Conservation (phyloP, 2,797 vertebrate species). For the Schizothorax lantsangensis region DNA sequence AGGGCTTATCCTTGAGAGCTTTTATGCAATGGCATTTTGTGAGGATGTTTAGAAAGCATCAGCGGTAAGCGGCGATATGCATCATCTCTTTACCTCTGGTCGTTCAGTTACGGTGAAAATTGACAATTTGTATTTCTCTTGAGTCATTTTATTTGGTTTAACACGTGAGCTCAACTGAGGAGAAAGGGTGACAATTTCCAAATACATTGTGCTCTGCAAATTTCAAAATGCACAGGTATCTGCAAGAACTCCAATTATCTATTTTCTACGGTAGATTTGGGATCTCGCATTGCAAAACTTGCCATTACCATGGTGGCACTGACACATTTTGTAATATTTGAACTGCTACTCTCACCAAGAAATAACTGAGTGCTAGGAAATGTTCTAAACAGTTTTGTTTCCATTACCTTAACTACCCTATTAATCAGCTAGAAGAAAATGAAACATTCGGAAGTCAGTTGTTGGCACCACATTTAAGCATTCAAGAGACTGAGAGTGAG, state of each 20-base stretch:
- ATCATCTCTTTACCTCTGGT: slow-evolving; percentile 27
- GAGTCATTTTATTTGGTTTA: slow-evolving; percentile 16
- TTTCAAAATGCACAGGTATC: neutral
- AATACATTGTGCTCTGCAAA: neutral
- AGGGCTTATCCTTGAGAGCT: slow-evolving; percentile 37
- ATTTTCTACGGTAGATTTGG: slow-evolving; percentile 1
- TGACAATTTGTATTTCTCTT: slow-evolving; percentile 28
- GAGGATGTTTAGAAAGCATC: slow-evolving; percentile 32
- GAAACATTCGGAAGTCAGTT: slow-evolving; percentile 2
- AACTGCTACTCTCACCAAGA: slow-evolving; percentile 12
- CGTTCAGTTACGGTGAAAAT: neutral
- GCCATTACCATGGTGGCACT: neutral
- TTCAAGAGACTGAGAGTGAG: neutral
- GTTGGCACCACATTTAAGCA: neutral
- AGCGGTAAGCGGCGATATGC: slow-evolving; percentile 6
- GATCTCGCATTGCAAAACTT: neutral
- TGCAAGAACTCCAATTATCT: slow-evolving; percentile 8
- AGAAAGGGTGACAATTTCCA: neutral
- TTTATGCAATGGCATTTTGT: slow-evolving; percentile 21
- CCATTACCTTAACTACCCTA: slow-evolving; percentile 16
- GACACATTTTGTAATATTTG: slow-evolving; percentile 12
- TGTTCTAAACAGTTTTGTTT: slow-evolving; percentile 21
- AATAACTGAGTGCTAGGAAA: neutral
- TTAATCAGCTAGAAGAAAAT: slow-evolving; percentile 28
- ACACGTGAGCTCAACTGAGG: neutral